A percentile compares a stretch with the other conserved stretches of the same genome.
Evolutionary conservation across 2,888 invertebrate species (phyloP).

Genomic region (Drosophila vallismaia): DNA sequence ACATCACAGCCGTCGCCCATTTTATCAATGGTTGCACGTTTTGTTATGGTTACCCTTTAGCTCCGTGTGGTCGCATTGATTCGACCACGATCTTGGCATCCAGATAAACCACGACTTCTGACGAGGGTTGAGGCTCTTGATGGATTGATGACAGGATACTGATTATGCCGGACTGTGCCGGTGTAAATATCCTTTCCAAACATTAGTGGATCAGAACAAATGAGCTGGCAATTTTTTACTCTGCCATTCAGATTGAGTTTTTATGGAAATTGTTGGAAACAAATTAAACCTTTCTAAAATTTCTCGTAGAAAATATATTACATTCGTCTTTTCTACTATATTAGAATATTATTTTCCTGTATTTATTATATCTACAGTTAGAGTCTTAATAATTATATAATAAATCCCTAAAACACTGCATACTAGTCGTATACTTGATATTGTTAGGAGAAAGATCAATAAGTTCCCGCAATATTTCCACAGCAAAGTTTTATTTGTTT

Average conservation of each 20-base stretch:
- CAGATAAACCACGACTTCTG: slow-evolving; percentile 7
- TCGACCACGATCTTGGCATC: slow-evolving; percentile 14
- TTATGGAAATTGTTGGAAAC: not conserved
- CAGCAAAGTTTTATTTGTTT: not conserved
- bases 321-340: no score
- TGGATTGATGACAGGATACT: slow-evolving; percentile 22
- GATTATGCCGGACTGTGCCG: slow-evolving; percentile 5
- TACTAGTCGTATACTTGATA: no score
- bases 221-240: not conserved
- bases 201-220: slow-evolving; percentile 2
- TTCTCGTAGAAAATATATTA: not conserved
- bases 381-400: no score
- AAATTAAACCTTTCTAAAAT: not conserved
- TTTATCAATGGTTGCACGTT: slow-evolving; percentile 53
- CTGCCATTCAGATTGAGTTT: not conserved
- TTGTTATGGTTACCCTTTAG: slow-evolving; percentile 45
- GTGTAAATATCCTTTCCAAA: not conserved
- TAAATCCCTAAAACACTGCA: no score
- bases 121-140: slow-evolving; percentile 14
- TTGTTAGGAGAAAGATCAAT: no score
- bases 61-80: slow-evolving; percentile 15
- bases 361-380: no score
- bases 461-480: not conserved
- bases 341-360: no score
- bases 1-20: slow-evolving; percentile 52